These are phyloP conservation scores for Drosophila hamatofila DNA, from an alignment of 2,888 invertebrate genomes.

Conservation along the genomic window DNA sequence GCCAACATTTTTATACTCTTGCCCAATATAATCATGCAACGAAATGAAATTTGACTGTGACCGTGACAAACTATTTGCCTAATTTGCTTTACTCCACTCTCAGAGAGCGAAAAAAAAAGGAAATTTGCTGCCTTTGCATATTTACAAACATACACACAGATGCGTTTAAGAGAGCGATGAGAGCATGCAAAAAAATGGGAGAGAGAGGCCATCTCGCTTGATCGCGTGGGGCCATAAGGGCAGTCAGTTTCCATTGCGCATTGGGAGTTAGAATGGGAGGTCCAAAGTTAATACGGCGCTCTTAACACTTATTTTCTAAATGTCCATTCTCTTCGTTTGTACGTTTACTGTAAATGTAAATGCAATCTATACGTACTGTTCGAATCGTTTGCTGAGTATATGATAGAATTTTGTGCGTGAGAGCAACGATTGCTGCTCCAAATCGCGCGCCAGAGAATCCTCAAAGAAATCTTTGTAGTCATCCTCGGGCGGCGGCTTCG, in stretches of 20 bases:
- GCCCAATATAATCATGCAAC: background rate
- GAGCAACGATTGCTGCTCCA: constrained; percentile 51
- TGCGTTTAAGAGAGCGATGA: background rate
- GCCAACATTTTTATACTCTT: background rate
- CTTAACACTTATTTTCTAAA: background rate
- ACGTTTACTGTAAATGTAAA: background rate
- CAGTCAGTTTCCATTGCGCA: background rate
- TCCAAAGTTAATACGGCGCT: background rate
- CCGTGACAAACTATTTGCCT: background rate
- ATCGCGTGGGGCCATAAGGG: background rate
- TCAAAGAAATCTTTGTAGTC: constrained; percentile 67
- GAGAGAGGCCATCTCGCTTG: background rate
- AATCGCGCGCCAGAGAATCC: constrained; percentile 10
- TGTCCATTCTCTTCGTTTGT: background rate
- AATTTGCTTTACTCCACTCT: background rate
- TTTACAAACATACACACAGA: background rate
- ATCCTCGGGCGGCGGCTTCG: constrained; percentile 17
- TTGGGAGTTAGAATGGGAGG: background rate
- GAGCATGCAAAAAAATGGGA: background rate
- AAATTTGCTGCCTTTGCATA: background rate
- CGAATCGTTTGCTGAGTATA: constrained; percentile 62
- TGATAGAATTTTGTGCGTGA: constrained; percentile 72
- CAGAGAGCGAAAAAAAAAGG: background rate
- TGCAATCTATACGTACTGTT: constrained; percentile 54
- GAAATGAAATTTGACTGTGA: background rate